Evolutionary conservation across 2,888 invertebrate species (phyloP).

Genomic region (Lasioglossum pauxillum): DNA sequence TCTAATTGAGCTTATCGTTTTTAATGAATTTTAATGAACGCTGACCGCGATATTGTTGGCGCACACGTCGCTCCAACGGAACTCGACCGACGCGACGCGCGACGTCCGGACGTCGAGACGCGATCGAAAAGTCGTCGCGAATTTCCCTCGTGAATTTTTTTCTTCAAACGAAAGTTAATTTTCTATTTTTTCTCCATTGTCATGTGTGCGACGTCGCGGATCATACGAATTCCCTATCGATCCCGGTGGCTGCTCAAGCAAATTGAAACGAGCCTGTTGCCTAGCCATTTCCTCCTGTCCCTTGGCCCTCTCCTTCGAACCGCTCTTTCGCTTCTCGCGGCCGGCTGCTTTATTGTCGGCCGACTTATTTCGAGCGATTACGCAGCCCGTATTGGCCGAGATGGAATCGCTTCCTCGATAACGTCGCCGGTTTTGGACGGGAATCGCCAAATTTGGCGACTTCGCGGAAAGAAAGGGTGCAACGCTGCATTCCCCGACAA

Average conservation of each 20-base stretch:
- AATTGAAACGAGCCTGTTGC: background rate
- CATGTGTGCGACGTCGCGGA: too few species aligned
- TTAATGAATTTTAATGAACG: slow-evolving; percentile 58
- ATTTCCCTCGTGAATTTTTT: slow-evolving; percentile 1
- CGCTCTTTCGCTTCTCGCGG: slow-evolving; percentile 18
- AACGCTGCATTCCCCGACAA: slow-evolving; percentile 28
- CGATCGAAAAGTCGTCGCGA: slow-evolving; percentile 28
- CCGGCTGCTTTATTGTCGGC: slow-evolving; percentile 45
- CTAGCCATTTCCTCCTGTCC: slow-evolving; percentile 6
- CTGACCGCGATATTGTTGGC: slow-evolving; percentile 25
- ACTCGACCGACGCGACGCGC: slow-evolving; percentile 32
- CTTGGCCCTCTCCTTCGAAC: background rate
- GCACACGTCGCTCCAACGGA: slow-evolving; percentile 15
- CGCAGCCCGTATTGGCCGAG: slow-evolving; percentile 49
- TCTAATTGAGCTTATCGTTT: slow-evolving; percentile 57
- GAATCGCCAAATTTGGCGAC: slow-evolving; percentile 49
- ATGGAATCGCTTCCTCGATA: slow-evolving; percentile 58
- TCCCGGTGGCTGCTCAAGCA: background rate
- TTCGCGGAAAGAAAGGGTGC: slow-evolving; percentile 41
- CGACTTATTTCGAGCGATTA: slow-evolving; percentile 68
- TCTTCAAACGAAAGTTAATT: background rate
- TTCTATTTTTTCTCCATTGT: too few species aligned
- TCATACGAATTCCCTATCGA: background rate
- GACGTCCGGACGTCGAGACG: background rate
- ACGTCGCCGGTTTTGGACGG: slow-evolving; percentile 33